Conservation (phyloP, 2,888 invertebrate genomes). For the Zeuzera pyrina region DNA sequence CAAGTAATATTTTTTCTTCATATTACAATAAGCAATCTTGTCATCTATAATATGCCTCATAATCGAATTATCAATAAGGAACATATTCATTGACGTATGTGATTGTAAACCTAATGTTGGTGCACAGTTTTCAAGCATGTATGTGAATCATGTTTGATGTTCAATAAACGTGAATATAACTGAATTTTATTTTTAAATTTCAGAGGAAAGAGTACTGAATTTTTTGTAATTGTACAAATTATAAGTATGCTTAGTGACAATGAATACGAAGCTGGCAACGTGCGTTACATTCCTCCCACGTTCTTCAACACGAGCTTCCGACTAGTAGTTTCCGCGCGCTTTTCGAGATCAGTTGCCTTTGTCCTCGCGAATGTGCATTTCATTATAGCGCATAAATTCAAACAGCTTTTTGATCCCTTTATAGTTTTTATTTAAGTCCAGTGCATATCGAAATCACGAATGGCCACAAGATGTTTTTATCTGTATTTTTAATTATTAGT, state of each 20-base stretch:
- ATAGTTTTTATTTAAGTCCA: neutral
- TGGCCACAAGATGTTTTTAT: conserved; percentile 38
- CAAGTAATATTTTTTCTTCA: neutral
- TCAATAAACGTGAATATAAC: too few relatives aligned
- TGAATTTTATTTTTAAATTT: too few relatives aligned
- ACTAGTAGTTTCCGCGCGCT: conserved; percentile 49
- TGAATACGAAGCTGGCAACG: conserved; percentile 15
- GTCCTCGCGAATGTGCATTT: neutral
- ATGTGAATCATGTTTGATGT: too few relatives aligned
- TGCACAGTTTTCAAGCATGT: too few relatives aligned
- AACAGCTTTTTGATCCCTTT: neutral
- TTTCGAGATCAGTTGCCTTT: conserved; percentile 44
- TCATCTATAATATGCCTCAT: too few relatives aligned
- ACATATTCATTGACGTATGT: too few relatives aligned
- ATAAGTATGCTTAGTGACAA: too few relatives aligned
- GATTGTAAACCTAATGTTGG: too few relatives aligned
- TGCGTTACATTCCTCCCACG: conserved; percentile 32
- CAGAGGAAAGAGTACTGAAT: too few relatives aligned
- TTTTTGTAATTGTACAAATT: too few relatives aligned
- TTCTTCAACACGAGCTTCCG: conserved; percentile 24
- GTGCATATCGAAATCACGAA: conserved; percentile 18
- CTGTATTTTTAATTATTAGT: conserved; percentile 27
- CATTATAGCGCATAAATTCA: neutral
- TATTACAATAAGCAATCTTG: too few relatives aligned
- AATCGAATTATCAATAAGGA: too few relatives aligned